Evolutionary conservation across 2,888 invertebrate genomes (phyloP), one percentile per base, ranked within the genome.

Genomic region (Tenthredo livida): DNA sequence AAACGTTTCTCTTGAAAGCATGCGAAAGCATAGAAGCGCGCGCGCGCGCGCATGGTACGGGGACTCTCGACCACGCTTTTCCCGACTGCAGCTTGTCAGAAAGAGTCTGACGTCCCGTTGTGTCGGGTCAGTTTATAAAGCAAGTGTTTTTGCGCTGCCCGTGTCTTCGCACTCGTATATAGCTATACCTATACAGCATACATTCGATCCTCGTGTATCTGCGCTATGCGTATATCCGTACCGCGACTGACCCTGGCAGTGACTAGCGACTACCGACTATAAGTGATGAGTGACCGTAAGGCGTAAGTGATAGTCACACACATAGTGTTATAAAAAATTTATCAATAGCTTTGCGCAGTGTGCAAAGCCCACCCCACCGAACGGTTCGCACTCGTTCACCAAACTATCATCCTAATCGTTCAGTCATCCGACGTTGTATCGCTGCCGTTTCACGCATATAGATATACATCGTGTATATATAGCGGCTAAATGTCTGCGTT

Each of bases 21-120:
- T 17, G 1, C 17, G 6, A 29, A 21, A 9, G 58, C 78, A 58
- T 29, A 77, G 77, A 47, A 54, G 29, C 17, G 80, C 80, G 37
- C 61, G 80, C 61, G 80, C 58, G 77, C 61, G 80, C 58, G 77
- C 54, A 50, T 33, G n/a, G 73, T n/a, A 43, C 43, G 1, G 43
- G 9, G 29, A 29, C 1, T 29, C 29, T 54, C 40, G n/a, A 21
- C 33, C 72, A 73, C 72, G 77, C 29, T 25, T 17, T 21, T 43
- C 12, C 25, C 5, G 10, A 67, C 67, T 73, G 25, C 25, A 73
- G 72, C 43, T 10, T 43, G 72, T 54, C 77, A 77, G 77, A 77
- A 29, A 77, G 17, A 50, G 29, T 77, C 54, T 54, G 33, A 33
- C 77, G 77, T 77, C 9, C 77, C 54, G 77, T 47, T 29, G 77